Evolutionary conservation across 2,113 vertebrate genomes (phyloP), one percentile per base, ranked within the genome.

Genomic region (Myrmecophaga tridactyla): DNA sequence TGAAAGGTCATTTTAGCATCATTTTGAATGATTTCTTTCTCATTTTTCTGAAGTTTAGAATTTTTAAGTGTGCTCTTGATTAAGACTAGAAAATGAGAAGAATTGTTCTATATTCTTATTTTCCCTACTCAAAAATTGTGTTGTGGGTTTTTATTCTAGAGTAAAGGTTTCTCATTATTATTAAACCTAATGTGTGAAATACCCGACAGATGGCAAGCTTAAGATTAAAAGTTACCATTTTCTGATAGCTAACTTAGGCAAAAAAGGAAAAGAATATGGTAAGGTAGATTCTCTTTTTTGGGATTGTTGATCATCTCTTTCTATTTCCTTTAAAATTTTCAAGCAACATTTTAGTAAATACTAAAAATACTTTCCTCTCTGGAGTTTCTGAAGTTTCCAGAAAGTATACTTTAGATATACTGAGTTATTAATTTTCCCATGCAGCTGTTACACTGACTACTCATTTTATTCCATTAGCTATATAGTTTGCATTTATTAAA

Each of bases 401-500:
- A 87, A 84, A 89, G 25, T 73, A 76, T 90, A 67, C 90, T 92
- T 95, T 94, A 70, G 36, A 90, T 29, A 25, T 46, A 53, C 29
- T 36, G 83, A 29, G 21, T 81, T 96, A 65, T 81, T 72, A 91
- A 0, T 90, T 92, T 97, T 87, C 27, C 53, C n/a, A 90, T 90
- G 88, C 87, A 87, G 13, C 65, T 69, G n/a, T 78, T 92, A 8
- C 36, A 56, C 13, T 94, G 91, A 95, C 70, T 94, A 77, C 70
- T 80, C 46, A 88, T 96, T 97, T 96, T 83, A 94, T 87, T 94
- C 46, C 69, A 95, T 96, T 96, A 96, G 69, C 36, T 90, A 20
- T 91, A 31, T 84, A 88, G 87, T 92, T 94, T 96, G 10, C 53
- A 92, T 93, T 94, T 94, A 95, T 92, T 95, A 91, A 95, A 96